Conservation (phyloP, 2,797 vertebrate species). For the Masticophis lateralis region DNA sequence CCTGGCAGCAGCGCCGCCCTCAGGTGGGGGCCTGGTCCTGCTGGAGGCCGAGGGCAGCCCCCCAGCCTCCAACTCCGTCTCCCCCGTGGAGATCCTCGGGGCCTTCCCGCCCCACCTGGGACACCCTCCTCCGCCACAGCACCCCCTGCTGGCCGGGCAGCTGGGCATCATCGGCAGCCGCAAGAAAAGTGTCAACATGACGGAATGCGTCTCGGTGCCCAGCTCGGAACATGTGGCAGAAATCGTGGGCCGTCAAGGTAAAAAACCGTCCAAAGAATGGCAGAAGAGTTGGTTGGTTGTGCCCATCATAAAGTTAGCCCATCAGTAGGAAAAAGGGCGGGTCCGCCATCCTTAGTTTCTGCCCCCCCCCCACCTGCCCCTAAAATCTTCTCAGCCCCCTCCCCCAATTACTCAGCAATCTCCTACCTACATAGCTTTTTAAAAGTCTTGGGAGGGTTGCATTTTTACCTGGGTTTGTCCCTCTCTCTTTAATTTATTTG, state of each 20-base stretch:
- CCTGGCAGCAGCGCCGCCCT: slow-evolving; percentile 63
- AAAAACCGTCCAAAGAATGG: not conserved
- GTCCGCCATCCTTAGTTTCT: not conserved
- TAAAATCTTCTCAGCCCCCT: not conserved
- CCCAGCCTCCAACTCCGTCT: slow-evolving; percentile 75
- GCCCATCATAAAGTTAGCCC: not conserved
- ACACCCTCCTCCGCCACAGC: slow-evolving; percentile 64
- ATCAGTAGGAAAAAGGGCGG: not conserved
- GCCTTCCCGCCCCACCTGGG: slow-evolving; percentile 75
- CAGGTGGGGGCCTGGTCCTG: slow-evolving; percentile 61
- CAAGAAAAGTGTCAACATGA: slow-evolving; percentile 87
- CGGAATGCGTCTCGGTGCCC: slow-evolving; percentile 84
- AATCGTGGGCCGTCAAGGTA: slow-evolving; percentile 87
- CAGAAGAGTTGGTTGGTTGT: not conserved
- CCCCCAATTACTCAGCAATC: not conserved
- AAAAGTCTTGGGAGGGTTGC: not conserved
- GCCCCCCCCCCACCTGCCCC: not conserved
- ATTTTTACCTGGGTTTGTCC: not conserved
- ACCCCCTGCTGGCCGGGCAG: slow-evolving; percentile 79
- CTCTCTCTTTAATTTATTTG: not conserved
- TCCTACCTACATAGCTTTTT: not conserved
- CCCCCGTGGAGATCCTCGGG: slow-evolving; percentile 77
- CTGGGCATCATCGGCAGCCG: slow-evolving; percentile 80
- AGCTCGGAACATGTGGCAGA: slow-evolving; percentile 88
- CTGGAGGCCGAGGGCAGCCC: slow-evolving; percentile 74